phyloP scores from a whole-genome alignment of 30 jellyfish, hydroid and myxozoan genomes.

The Pelagia noctiluca region DNA sequence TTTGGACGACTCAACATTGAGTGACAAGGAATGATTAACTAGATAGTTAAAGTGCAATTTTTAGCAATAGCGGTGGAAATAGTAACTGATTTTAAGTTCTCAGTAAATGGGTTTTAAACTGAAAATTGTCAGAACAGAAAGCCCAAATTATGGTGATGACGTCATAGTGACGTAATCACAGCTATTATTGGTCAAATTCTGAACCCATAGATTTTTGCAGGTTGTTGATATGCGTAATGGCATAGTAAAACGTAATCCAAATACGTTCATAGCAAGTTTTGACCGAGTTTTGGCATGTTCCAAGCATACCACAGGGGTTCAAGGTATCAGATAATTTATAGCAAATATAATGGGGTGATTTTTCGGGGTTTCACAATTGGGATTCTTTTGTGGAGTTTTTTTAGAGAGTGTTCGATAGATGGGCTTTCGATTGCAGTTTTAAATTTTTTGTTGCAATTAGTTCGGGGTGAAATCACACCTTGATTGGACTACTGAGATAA shows the following conservation, averaged over 20 bases:
- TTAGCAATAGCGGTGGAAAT: not conserved
- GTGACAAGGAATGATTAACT: not conserved
- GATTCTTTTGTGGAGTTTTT: no score
- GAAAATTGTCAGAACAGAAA: not conserved
- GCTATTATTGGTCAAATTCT: not conserved
- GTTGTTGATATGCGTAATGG: not conserved
- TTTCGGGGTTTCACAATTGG: no score
- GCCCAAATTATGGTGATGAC: not conserved
- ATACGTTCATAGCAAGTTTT: not conserved
- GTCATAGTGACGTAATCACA: not conserved
- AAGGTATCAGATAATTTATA: not conserved
- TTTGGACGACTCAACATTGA: not conserved
- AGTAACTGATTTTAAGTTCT: not conserved
- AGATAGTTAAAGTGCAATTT: not conserved
- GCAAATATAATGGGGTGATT: not conserved
- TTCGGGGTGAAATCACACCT: no score
- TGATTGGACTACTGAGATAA: no score
- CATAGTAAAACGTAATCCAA: not conserved
- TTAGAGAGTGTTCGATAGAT: no score
- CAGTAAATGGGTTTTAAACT: not conserved
- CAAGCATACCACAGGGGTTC: not conserved
- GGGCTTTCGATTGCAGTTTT: no score
- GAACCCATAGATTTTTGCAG: not conserved
- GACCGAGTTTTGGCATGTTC: constrained; percentile 1
- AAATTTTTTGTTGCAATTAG: no score